Conservation (phyloP, 2,888 invertebrate species). For the Phengaris arion region DNA sequence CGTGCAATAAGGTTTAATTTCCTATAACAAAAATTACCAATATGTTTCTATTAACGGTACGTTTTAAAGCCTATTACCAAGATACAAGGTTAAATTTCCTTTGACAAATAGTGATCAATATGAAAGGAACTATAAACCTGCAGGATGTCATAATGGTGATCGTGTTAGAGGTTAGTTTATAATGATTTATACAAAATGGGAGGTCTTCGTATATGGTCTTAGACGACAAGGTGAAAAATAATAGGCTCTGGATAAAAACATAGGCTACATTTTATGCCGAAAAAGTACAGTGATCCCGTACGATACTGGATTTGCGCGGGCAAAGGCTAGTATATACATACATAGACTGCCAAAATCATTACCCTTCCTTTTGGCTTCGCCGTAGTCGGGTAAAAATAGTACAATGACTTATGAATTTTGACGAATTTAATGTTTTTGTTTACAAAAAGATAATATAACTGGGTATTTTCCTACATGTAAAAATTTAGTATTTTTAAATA, state of each 20-base stretch:
- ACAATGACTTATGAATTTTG: too few species aligned
- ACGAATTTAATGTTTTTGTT: too few species aligned
- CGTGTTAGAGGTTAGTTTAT: background rate
- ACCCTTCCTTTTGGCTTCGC: too few species aligned
- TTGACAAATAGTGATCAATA: background rate
- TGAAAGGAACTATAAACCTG: constrained; percentile 11
- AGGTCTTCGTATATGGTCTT: background rate
- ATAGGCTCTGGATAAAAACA: background rate
- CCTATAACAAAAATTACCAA: background rate
- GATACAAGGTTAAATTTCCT: background rate
- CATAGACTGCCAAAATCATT: too few species aligned
- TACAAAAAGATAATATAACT: too few species aligned
- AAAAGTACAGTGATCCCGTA: too few species aligned
- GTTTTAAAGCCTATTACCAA: background rate
- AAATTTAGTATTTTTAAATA: too few species aligned
- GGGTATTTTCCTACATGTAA: too few species aligned
- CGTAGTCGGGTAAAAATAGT: too few species aligned
- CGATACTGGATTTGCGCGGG: too few species aligned
- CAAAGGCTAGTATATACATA: too few species aligned
- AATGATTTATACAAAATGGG: background rate
- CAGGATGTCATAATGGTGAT: background rate
- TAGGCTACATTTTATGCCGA: background rate
- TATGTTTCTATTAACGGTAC: background rate
- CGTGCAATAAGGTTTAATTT: background rate
- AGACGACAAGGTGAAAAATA: background rate